phyloP scores from a whole-genome alignment of 1,140 invertebrate genomes.

The Drosophila quadrilineata region DNA sequence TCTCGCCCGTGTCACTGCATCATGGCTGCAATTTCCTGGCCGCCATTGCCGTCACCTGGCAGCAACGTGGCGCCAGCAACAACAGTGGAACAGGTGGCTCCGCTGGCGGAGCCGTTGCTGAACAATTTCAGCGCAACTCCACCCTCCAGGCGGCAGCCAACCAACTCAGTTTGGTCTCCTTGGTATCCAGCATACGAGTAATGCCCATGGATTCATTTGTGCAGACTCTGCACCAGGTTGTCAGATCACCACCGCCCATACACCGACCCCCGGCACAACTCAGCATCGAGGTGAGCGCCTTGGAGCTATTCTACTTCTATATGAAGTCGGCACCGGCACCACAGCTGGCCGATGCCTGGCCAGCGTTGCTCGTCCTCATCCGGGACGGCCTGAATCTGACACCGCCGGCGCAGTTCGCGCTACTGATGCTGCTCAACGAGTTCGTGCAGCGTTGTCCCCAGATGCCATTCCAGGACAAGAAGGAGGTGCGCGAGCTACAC shows the following conservation, averaged over 20 bases:
- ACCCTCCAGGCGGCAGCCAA: constrained; percentile 85
- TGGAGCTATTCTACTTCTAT: constrained; percentile 87
- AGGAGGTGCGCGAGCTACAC: constrained; percentile 92
- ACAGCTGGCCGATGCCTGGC: constrained; percentile 91
- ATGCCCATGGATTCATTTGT: constrained; percentile 93
- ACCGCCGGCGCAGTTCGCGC: constrained; percentile 91
- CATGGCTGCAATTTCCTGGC: constrained; percentile 92
- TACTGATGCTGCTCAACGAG: constrained; percentile 91
- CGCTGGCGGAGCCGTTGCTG: constrained; percentile 78
- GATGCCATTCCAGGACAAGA: constrained; percentile 83
- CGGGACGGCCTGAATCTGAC: constrained; percentile 87
- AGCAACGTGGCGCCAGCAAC: constrained; percentile 84
- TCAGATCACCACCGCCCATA: constrained; percentile 89
- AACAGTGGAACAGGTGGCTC: constrained; percentile 8
- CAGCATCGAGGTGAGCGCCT: constrained; percentile 84
- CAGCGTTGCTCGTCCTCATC: constrained; percentile 89
- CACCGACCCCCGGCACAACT: constrained; percentile 85
- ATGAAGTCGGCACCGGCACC: constrained; percentile 86
- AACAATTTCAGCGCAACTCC: constrained; percentile 76
- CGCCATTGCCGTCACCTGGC: constrained; percentile 94
- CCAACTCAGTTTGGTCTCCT: constrained; percentile 90
- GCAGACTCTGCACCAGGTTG: constrained; percentile 91
- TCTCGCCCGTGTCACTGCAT: constrained; percentile 93
- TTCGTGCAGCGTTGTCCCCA: constrained; percentile 91
- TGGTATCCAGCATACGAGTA: constrained; percentile 91